Conservation (phyloP, 1,140 invertebrate genomes). For the Scylla paramamosain region DNA sequence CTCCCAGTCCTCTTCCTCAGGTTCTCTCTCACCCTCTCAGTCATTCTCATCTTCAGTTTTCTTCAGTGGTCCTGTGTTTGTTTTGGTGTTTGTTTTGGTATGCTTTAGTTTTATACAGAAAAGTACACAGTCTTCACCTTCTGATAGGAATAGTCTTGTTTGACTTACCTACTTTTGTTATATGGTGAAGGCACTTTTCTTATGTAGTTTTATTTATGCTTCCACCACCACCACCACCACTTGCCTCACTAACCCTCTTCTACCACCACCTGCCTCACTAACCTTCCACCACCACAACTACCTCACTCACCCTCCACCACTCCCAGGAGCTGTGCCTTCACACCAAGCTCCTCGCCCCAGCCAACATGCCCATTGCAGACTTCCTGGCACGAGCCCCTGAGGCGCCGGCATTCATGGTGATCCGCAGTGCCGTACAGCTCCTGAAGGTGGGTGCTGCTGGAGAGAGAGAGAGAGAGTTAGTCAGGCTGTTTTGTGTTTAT, state of each 20-base stretch:
- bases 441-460: conserved; percentile 67
- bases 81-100: too few species aligned
- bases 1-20: neutral
- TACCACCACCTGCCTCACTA: too few species aligned
- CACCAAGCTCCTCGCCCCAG: conserved; percentile 90
- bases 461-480: too few species aligned
- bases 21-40: neutral
- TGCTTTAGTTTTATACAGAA: too few species aligned
- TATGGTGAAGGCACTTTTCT: neutral
- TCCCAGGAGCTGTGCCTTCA: conserved; percentile 93
- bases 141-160: neutral
- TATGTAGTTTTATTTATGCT: too few species aligned
- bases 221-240: too few species aligned
- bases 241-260: too few species aligned
- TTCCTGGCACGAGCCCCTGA: conserved; percentile 91
- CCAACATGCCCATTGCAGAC: conserved; percentile 88
- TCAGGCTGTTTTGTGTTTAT: too few species aligned
- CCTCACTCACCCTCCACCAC: conserved; percentile 70
- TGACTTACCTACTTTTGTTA: neutral
- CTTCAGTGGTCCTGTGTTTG: neutral
- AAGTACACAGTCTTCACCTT: too few species aligned
- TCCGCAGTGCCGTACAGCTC: conserved; percentile 76
- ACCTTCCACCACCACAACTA: too few species aligned
- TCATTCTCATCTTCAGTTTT: neutral
- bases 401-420: conserved; percentile 84